phyloP scores from a whole-genome alignment of 2,797 vertebrate genomes.

The Silurus aristotelis region DNA sequence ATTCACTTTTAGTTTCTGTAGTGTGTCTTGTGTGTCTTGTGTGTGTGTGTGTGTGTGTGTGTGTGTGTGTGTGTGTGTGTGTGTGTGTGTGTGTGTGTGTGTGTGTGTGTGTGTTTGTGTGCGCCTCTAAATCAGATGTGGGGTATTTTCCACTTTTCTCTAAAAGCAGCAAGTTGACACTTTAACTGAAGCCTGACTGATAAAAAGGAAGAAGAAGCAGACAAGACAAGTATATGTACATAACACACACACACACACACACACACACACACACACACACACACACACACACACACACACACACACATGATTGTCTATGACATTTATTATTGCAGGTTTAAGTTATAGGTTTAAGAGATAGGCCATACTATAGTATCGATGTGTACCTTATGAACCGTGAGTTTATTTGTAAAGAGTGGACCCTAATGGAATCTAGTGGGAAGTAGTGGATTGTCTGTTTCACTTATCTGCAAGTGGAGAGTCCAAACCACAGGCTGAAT shows the following conservation, averaged over 20 bases:
- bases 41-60: slow-evolving; percentile 13
- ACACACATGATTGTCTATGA: neutral
- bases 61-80: slow-evolving; percentile 12
- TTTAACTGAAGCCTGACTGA: slow-evolving; percentile 40
- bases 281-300: neutral
- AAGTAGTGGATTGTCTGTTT: neutral
- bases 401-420: neutral
- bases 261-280: neutral
- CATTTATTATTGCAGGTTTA: neutral
- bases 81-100: slow-evolving; percentile 14
- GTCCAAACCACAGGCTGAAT: neutral
- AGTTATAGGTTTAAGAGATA: neutral
- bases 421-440: neutral
- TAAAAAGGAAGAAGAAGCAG: slow-evolving; percentile 25
- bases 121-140: slow-evolving; percentile 11
- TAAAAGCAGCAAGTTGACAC: slow-evolving; percentile 30
- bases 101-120: slow-evolving; percentile 4
- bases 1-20: slow-evolving; percentile 22
- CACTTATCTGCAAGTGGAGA: slow-evolving; percentile 1
- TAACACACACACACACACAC: neutral
- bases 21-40: slow-evolving; percentile 1
- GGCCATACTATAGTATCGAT: neutral
- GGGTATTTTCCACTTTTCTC: slow-evolving; percentile 18
- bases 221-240: neutral
- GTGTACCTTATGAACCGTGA: neutral